Percentiles rank a stretch among this genome's conserved stretches.
Conservation (phyloP, 2,113 vertebrate species). For the Emydura subglobosa region DNA sequence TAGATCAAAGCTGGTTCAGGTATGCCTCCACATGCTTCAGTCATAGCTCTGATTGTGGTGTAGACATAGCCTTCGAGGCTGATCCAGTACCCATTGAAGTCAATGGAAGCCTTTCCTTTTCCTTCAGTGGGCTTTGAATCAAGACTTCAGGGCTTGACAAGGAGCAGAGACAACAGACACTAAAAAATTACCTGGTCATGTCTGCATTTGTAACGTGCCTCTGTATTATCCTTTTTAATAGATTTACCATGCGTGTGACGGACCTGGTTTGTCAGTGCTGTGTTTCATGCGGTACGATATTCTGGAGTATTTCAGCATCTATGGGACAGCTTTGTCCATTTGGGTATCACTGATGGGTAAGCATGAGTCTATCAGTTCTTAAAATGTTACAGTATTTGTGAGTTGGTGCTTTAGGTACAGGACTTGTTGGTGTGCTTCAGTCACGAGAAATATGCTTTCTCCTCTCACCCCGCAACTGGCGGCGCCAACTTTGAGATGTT, state of each 20-base stretch:
- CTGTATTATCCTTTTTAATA: not conserved
- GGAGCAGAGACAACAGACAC: not conserved
- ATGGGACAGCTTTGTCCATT: constrained; percentile 93
- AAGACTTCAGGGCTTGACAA: not conserved
- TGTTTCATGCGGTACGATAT: constrained; percentile 93
- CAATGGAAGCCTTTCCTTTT: not conserved
- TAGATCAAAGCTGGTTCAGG: not conserved
- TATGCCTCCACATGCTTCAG: too few relatives aligned
- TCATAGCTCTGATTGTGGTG: not conserved
- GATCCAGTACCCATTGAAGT: not conserved
- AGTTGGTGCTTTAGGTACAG: not conserved
- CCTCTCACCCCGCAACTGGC: not conserved
- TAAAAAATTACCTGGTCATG: not conserved
- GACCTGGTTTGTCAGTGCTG: constrained; percentile 89
- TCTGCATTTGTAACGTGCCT: not conserved
- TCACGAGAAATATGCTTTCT: not conserved
- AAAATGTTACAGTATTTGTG: not conserved
- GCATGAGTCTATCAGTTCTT: not conserved
- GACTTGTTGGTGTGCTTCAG: not conserved
- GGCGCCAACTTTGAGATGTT: not conserved
- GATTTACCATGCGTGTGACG: constrained; percentile 87
- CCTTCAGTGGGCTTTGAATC: not conserved
- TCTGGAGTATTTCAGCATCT: constrained; percentile 95
- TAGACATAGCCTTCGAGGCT: not conserved
- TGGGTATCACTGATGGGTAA: constrained; percentile 96